Evolutionary conservation across 2,888 invertebrate genomes (phyloP).

Genomic region (Octonoba sinensis): DNA sequence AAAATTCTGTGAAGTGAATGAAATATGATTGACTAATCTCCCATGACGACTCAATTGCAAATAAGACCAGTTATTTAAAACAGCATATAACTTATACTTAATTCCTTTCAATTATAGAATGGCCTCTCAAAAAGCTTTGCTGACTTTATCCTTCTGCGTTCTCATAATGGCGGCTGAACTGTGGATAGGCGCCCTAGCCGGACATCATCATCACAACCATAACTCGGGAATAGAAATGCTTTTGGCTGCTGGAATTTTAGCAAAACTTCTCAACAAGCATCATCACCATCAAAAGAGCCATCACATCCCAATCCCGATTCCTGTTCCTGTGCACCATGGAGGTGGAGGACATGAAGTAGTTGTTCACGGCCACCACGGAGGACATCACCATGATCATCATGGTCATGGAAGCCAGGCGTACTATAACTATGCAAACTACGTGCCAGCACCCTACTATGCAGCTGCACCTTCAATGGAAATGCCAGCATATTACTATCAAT

Average conservation of each 20-base stretch:
- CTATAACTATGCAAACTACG: conserved; percentile 37
- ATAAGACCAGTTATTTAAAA: too few relatives aligned
- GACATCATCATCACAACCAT: conserved; percentile 13
- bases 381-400: conserved; percentile 48
- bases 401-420: conserved; percentile 37
- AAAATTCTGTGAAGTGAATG: too few relatives aligned
- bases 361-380: conserved; percentile 10
- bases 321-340: conserved; percentile 41
- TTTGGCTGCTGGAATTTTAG: conserved; percentile 48
- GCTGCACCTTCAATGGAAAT: conserved; percentile 36
- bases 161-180: background rate
- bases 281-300: conserved; percentile 46
- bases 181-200: background rate
- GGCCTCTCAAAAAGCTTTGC: background rate
- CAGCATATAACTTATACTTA: too few relatives aligned
- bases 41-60: too few relatives aligned
- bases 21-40: too few relatives aligned
- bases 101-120: background rate
- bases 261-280: conserved; percentile 47
- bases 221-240: conserved; percentile 59
- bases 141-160: too few relatives aligned
- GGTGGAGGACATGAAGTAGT: conserved; percentile 25
- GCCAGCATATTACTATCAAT: conserved; percentile 31
- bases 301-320: conserved; percentile 54
- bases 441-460: conserved; percentile 17